Percentiles rank a stretch among this genome's conserved stretches.
phyloP scores from a whole-genome alignment of 2,888 invertebrate genomes.

The Hydrotaea cyrtoneurina region DNA sequence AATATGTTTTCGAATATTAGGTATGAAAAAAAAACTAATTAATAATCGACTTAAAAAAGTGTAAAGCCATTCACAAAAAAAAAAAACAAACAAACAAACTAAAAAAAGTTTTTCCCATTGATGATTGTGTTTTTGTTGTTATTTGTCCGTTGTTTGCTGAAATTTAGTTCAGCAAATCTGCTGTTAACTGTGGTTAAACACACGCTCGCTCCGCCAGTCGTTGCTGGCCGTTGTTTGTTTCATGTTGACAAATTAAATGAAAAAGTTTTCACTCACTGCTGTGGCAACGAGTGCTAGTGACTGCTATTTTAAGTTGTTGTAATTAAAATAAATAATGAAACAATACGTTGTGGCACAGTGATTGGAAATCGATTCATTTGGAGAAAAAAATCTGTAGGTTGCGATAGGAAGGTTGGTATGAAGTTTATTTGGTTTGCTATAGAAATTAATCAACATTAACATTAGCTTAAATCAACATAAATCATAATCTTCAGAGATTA shows the following conservation, averaged over 20 bases:
- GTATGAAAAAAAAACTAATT: slow-evolving; percentile 37
- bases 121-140: slow-evolving; percentile 4
- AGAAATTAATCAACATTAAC: no score
- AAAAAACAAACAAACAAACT: slow-evolving; percentile 28
- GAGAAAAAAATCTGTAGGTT: no score
- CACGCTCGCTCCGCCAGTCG: background rate
- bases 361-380: no score
- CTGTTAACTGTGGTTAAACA: slow-evolving; percentile 47
- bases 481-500: no score
- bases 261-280: slow-evolving; percentile 29
- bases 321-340: slow-evolving; percentile 41
- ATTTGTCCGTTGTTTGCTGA: slow-evolving; percentile 1
- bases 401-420: no score
- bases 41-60: slow-evolving; percentile 46
- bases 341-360: background rate
- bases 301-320: slow-evolving; percentile 27
- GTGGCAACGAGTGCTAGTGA: slow-evolving; percentile 15
- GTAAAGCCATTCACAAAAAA: no score
- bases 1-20: background rate
- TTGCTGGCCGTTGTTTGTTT: background rate
- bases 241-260: slow-evolving; percentile 42
- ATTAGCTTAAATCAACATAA: no score
- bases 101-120: slow-evolving; percentile 27
- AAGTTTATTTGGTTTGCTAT: no score
- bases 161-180: slow-evolving; percentile 36